These are phyloP conservation scores for Henricia sp. DNA, from an alignment of 53 echinoderm and acorn worm species.

Conservation along the genomic window DNA sequence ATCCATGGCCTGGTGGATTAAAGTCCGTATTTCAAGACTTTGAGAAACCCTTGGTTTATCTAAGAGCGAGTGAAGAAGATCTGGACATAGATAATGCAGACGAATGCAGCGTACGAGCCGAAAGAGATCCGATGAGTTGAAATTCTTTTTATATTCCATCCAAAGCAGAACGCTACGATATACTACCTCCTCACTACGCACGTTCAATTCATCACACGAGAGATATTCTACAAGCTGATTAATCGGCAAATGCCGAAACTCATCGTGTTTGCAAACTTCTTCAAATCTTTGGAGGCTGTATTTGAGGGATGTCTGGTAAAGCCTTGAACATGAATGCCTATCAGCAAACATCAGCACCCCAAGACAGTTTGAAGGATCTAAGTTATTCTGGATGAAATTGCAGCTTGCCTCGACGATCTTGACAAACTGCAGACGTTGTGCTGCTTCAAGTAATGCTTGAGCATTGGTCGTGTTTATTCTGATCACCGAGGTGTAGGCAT, in stretches of 20 bases:
- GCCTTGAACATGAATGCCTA: constrained; percentile 62
- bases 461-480: constrained; percentile 73
- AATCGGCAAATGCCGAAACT: constrained; percentile 64
- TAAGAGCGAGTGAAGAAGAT: constrained; percentile 62
- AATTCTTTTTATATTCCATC: constrained; percentile 55
- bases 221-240: constrained; percentile 73
- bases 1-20: constrained; percentile 61
- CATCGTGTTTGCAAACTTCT: constrained; percentile 71
- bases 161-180: constrained; percentile 62
- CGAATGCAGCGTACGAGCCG: constrained; percentile 62
- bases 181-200: constrained; percentile 64
- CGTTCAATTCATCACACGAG: constrained; percentile 69
- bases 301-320: constrained; percentile 52
- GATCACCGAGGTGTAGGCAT: constrained; percentile 78
- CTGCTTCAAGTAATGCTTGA: constrained; percentile 76
- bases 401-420: constrained; percentile 78
- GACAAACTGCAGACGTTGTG: constrained; percentile 75
- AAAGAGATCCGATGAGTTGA: constrained; percentile 30
- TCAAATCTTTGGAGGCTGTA: constrained; percentile 68
- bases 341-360: constrained; percentile 77
- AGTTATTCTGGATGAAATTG: constrained; percentile 68
- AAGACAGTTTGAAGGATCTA: constrained; percentile 84
- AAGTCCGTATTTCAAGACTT: constrained; percentile 23
- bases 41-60: constrained; percentile 59
- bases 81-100: constrained; percentile 63